Conservation (phyloP, 2,888 invertebrate genomes). For the Amphimallon solstitiale region DNA sequence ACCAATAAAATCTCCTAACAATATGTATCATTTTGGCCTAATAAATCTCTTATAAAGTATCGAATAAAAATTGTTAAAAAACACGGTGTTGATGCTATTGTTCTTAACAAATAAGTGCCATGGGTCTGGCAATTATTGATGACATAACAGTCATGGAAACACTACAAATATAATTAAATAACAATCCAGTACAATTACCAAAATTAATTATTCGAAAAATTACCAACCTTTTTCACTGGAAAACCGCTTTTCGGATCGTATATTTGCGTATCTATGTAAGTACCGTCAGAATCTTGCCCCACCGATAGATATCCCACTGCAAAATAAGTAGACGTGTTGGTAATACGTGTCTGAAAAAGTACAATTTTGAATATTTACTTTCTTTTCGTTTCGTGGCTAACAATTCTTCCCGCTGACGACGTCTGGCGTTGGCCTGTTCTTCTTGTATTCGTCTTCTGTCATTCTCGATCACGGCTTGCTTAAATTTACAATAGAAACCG, state of each 20-base stretch:
- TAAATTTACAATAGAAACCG: conserved; percentile 88
- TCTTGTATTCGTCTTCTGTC: conserved; percentile 83
- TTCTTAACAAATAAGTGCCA: neutral
- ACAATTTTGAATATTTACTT: conserved; percentile 64
- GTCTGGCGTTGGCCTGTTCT: conserved; percentile 83
- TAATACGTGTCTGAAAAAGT: no score
- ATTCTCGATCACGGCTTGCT: conserved; percentile 86
- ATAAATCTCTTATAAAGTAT: no score
- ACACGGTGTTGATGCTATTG: no score
- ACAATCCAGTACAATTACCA: no score
- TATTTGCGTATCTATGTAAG: conserved; percentile 80
- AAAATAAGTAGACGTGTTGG: neutral
- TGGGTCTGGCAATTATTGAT: neutral
- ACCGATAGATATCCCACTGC: conserved; percentile 75
- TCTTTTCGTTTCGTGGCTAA: conserved; percentile 71
- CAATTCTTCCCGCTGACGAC: conserved; percentile 80
- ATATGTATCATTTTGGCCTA: no score
- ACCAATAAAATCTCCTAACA: no score
- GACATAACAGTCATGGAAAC: no score
- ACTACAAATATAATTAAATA: no score
- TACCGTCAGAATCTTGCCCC: conserved; percentile 78
- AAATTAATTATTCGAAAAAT: no score
- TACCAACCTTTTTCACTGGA: conserved; percentile 62
- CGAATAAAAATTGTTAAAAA: no score
- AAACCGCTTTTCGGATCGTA: conserved; percentile 78